Percentiles rank a stretch among this genome's conserved stretches.
These are phyloP conservation scores for Hippoglossus hippoglossus DNA, from an alignment of 2,797 vertebrate genomes.

Conservation along the genomic window DNA sequence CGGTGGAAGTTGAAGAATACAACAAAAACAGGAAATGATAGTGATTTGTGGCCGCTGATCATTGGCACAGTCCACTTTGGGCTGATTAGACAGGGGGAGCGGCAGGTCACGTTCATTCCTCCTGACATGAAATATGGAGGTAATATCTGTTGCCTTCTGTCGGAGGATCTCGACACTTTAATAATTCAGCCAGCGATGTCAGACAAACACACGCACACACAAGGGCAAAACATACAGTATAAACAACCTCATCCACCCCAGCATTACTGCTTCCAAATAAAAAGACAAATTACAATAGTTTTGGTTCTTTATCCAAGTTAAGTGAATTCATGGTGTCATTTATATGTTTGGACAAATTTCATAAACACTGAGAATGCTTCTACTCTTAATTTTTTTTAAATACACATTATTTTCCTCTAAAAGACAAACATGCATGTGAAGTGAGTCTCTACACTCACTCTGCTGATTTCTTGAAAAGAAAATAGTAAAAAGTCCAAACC, in stretches of 20 bases:
- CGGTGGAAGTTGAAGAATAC: background rate
- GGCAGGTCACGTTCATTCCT: slow-evolving; percentile 37
- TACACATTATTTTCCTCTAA: background rate
- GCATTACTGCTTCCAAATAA: slow-evolving; percentile 14
- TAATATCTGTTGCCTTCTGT: slow-evolving; percentile 73
- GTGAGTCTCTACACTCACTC: background rate
- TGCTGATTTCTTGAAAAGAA: background rate
- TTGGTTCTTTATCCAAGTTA: background rate
- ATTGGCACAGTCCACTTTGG: slow-evolving; percentile 54
- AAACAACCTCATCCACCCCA: slow-evolving; percentile 1
- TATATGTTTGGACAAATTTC: too few relatives aligned
- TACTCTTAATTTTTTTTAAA: background rate
- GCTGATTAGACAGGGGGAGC: slow-evolving; percentile 43
- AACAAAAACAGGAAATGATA: slow-evolving; percentile 45
- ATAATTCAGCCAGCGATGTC: slow-evolving; percentile 56
- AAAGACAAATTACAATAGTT: background rate
- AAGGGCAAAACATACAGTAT: background rate
- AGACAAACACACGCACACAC: slow-evolving; percentile 26
- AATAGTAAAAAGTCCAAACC: background rate
- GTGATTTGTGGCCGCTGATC: slow-evolving; percentile 49
- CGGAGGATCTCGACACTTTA: slow-evolving; percentile 61
- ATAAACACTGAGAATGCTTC: too few relatives aligned
- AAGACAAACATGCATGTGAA: background rate
- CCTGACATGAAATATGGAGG: slow-evolving; percentile 70
- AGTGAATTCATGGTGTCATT: background rate